These are phyloP conservation scores for Cyprinus carpio DNA, from an alignment of 2,113 vertebrate species.

Conservation along the genomic window DNA sequence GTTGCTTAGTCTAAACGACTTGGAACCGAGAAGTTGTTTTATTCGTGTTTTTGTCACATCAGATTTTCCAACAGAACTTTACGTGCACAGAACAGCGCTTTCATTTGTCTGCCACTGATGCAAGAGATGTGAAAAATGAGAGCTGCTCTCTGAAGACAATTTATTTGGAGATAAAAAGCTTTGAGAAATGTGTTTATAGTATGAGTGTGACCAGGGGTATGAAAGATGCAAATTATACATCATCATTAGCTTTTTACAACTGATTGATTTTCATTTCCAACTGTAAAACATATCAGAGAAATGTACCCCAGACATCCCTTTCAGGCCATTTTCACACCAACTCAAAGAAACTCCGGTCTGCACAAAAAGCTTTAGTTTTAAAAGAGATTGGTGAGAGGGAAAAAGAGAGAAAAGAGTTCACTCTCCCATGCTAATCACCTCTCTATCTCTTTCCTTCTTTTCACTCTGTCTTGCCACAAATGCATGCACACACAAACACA, in stretches of 20 bases:
- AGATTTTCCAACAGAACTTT: background rate
- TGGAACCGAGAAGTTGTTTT: background rate
- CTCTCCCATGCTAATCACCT: slow-evolving; percentile 11
- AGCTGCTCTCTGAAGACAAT: background rate
- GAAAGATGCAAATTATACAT: background rate
- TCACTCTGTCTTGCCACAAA: background rate
- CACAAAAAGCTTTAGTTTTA: background rate
- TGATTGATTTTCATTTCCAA: background rate
- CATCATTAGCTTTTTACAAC: background rate
- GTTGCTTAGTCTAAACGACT: background rate
- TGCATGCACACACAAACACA: background rate
- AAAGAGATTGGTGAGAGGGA: too few species aligned
- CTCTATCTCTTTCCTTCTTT: background rate
- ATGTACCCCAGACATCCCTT: background rate
- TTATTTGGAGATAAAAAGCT: background rate
- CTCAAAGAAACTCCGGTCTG: background rate
- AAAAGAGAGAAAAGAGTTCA: background rate
- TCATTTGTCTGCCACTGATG: background rate
- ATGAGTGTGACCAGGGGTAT: background rate
- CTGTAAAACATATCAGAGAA: background rate
- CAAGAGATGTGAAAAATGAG: background rate
- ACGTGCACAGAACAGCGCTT: too few species aligned
- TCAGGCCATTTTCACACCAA: background rate
- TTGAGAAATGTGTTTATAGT: background rate
- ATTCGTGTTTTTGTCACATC: background rate